Evolutionary conservation across 2,888 invertebrate genomes (phyloP).

Genomic region (Diabrotica balteata): DNA sequence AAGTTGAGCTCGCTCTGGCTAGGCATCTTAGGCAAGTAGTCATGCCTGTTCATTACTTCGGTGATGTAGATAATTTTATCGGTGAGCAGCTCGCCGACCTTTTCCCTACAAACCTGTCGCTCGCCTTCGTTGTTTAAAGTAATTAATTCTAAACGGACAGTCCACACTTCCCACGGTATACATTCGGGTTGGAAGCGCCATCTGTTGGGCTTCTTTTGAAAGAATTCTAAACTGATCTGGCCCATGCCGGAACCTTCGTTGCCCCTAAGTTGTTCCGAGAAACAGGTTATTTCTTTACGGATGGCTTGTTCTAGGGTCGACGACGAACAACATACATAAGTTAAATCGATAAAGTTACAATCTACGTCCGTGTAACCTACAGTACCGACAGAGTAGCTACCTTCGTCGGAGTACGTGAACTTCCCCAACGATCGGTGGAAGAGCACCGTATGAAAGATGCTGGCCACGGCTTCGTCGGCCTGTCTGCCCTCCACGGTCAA

Average conservation of each 20-base stretch:
- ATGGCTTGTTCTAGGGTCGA: constrained; percentile 75
- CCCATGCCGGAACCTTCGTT: constrained; percentile 74
- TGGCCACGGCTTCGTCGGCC: constrained; percentile 90
- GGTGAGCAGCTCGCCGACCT: constrained; percentile 84
- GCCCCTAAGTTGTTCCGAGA: constrained; percentile 79
- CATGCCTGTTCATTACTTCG: constrained; percentile 93
- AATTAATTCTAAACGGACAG: constrained; percentile 87
- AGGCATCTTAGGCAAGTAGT: constrained; percentile 96
- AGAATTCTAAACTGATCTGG: constrained; percentile 94
- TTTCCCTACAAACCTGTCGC: constrained; percentile 85
- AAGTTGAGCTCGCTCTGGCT: constrained; percentile 89
- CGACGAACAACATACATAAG: constrained; percentile 94
- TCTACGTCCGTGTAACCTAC: constrained; percentile 96
- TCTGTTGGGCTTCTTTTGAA: constrained; percentile 86
- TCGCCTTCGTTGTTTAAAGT: constrained; percentile 87
- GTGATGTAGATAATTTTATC: constrained; percentile 95
- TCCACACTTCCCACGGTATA: constrained; percentile 99
- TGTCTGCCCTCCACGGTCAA: constrained; percentile 88
- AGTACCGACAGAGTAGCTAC: constrained; percentile 94
- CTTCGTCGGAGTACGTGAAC: constrained; percentile 93
- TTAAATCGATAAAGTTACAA: constrained; percentile 97
- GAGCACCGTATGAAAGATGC: constrained; percentile 90
- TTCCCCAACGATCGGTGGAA: constrained; percentile 91
- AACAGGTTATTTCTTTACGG: constrained; percentile 77
- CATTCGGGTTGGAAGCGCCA: constrained; percentile 92